phyloP scores from a whole-genome alignment of 2,888 invertebrate genomes.

The Drosophila nr. perissopoda region DNA sequence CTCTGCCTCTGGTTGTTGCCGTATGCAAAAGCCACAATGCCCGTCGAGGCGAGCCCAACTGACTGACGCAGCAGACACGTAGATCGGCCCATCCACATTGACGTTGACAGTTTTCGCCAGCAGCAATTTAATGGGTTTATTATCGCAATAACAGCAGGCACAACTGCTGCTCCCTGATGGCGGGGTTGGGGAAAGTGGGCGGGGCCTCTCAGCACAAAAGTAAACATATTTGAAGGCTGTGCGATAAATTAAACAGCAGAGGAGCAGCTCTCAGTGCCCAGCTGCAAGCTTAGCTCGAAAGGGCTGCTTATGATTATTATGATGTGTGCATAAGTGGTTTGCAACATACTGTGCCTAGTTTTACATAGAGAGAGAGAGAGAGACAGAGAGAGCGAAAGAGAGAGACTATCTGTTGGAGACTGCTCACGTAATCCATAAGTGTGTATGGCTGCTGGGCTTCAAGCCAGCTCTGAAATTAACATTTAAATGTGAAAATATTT shows the following conservation, averaged over 20 bases:
- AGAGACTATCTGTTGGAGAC: too few relatives aligned
- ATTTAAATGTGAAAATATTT: background rate
- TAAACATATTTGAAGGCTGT: conserved; percentile 65
- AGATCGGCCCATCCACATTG: conserved; percentile 9
- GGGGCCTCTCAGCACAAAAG: conserved; percentile 35
- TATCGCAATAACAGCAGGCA: conserved; percentile 57
- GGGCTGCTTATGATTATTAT: conserved; percentile 61
- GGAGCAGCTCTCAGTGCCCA: conserved; percentile 21
- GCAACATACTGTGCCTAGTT: conserved; percentile 18
- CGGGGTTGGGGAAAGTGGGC: background rate
- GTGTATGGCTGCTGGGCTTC: conserved; percentile 3
- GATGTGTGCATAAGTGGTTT: conserved; percentile 71
- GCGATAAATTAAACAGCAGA: conserved; percentile 70
- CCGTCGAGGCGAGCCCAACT: conserved; percentile 39
- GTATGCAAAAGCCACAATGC: conserved; percentile 65
- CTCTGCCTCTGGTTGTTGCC: conserved; percentile 10
- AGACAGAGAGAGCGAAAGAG: too few relatives aligned
- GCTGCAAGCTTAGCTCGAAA: background rate
- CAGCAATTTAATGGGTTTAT: conserved; percentile 79
- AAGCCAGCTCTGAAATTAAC: background rate
- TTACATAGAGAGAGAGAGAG: background rate
- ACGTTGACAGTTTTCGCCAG: conserved; percentile 58
- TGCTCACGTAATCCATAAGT: background rate
- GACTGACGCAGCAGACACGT: conserved; percentile 41
- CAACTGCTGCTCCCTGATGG: conserved; percentile 13